Evolutionary conservation across 2,797 vertebrate genomes (phyloP), one percentile per base, ranked within the genome.

Genomic region (Fringilla coelebs): DNA sequence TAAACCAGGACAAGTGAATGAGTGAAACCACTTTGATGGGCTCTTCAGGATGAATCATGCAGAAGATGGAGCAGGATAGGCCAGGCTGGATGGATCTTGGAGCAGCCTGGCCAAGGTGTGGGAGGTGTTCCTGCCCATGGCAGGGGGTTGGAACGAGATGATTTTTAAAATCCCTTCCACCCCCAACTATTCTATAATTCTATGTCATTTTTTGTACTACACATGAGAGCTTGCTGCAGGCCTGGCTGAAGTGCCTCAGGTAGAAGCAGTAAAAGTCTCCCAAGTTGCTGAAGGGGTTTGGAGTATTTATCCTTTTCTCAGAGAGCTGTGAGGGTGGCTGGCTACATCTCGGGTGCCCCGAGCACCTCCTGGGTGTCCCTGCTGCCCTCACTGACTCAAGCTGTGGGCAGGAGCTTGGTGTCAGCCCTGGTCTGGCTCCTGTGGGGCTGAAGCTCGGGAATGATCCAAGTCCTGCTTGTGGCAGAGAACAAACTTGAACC

Each of bases 381-480:
- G 49, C 41, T 72, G 72, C 57, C 22, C 63, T 73, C 51, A 5
- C 31, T n/a, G 36, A 9, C 1, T 2, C 28, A 18, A 11, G 22
- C 38, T 46, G 29, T n/a, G 63, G 19, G 57, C 51, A 45, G 28
- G 52, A 73, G 36, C 24, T 70, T 0, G 0, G 6, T 48, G 10
- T 65, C 18, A 13, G 18, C 0, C 0, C 0, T 20, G 36, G 3
- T 24, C 22, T 48, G 2, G 0, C 22, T 29, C 24, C 26, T 49
- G 22, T 4, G 40, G 55, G 32, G 34, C 58, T 40, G 63, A 20
- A 60, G 72, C 67, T 15, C 13, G 32, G 71, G 7, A 45, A 11
- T 29, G 57, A 76, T 45, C n/a, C 38, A 31, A 0, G 1, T 12
- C 32, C 19, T 17, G 5, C 21, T 40, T 36, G 51, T 68, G 83